Evolutionary conservation across 2,797 vertebrate species (phyloP), one percentile per base, ranked within the genome.

Genomic region (Acridotheres tristis): DNA sequence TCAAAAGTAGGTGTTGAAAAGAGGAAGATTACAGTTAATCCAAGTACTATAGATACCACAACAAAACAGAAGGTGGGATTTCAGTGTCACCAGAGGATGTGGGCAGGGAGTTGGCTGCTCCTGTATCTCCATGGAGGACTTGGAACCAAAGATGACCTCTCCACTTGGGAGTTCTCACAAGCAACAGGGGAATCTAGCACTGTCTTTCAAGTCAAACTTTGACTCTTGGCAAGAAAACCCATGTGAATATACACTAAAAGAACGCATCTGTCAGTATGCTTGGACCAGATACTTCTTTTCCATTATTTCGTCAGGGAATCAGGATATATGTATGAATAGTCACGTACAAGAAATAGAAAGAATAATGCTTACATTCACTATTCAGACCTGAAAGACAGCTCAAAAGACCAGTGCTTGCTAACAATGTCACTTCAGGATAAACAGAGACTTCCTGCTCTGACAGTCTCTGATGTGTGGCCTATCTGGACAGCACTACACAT

Each of bases 331-430:
- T 72, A 42, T 38, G n/a, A 84, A 66, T 53, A 75, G 73, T 61
- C 16, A 34, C 0, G 0, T n/a, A 40, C 0, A 4, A 84, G 36
- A 53, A 85, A 74, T 17, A 65, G 23, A 43, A 76, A 77, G 22
- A 67, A 73, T 57, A 68, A 83, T 77, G n/a, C 29, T 89, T 82
- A 12, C 36, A 67, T 47, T 88, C 34, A 42, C 18, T 55, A 84
- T 73, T 72, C n/a, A 71, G 51, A 69, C 21, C 23, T 55, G 36
- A 73, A 59, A 77, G 67, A 45, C 43, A 85, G 14, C 38, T 75
- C 30, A 69, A 51, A 94, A 88, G 67, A 58, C 43, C 25, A 34
- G 18, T 27, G 34, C 29, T 90, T 93, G 71, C 57, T 81, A 83
- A 58, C n/a, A 88, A 5, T 25, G 53, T 77, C 50, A 57, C 32